A percentile compares a stretch with the other conserved stretches of the same genome.
Conservation (phyloP, 2,888 invertebrate genomes). For the Ditula angustiorana region DNA sequence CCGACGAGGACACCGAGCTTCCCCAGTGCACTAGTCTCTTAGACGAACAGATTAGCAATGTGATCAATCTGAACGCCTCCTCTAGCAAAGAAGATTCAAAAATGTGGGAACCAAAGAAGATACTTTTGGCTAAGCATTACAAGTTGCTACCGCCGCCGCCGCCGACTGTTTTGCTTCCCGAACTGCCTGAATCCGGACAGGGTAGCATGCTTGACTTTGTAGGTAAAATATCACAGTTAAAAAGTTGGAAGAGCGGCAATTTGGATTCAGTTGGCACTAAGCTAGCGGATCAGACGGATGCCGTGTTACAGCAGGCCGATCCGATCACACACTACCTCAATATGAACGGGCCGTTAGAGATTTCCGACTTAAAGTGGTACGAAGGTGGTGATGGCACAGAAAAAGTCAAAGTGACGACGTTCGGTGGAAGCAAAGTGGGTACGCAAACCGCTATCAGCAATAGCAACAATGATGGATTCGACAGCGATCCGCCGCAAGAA, state of each 20-base stretch:
- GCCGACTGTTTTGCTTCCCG: constrained; percentile 66
- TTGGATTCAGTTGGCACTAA: constrained; percentile 76
- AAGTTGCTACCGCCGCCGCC: constrained; percentile 72
- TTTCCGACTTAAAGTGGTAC: constrained; percentile 79
- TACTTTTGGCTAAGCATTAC: constrained; percentile 71
- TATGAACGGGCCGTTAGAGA: constrained; percentile 79
- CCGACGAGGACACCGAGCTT: constrained; percentile 85
- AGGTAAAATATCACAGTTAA: constrained; percentile 75
- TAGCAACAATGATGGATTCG: constrained; percentile 80
- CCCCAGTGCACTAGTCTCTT: constrained; percentile 77
- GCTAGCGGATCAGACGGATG: constrained; percentile 74
- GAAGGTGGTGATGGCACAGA: constrained; percentile 74
- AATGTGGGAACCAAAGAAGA: constrained; percentile 76
- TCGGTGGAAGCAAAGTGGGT: constrained; percentile 68
- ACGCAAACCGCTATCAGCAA: constrained; percentile 71
- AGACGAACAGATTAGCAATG: constrained; percentile 82
- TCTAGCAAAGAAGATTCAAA: constrained; percentile 79
- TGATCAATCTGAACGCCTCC: constrained; percentile 80
- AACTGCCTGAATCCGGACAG: constrained; percentile 70
- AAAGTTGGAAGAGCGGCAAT: constrained; percentile 76
- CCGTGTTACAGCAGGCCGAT: constrained; percentile 67
- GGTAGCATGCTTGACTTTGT: constrained; percentile 75
- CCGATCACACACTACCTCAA: constrained; percentile 74
- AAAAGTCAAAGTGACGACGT: constrained; percentile 70
- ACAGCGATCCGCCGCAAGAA: constrained; percentile 75